Evolutionary conservation across 64 coral and sea anemone genomes (phyloP).

Genomic region (Acropora tenuis): DNA sequence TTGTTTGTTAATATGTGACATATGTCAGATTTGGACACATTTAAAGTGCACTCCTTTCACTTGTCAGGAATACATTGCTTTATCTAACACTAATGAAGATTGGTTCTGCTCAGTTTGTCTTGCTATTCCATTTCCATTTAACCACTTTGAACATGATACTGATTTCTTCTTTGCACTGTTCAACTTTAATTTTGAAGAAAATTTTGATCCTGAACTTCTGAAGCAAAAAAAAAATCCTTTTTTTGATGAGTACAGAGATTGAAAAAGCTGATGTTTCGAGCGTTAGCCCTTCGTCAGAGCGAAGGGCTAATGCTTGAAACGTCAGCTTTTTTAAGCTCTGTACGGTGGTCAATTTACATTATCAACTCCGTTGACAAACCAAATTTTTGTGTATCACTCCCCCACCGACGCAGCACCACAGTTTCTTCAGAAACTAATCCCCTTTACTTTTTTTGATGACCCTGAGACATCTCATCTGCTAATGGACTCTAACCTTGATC

Average conservation of each 20-base stretch:
- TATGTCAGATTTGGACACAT: background rate
- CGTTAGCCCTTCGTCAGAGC: too few species aligned
- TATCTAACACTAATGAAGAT: conserved; percentile 6
- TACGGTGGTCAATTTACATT: too few species aligned
- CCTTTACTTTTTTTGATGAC: conserved; percentile 55
- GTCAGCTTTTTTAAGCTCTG: too few species aligned
- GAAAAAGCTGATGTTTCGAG: too few species aligned
- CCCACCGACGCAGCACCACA: too few species aligned
- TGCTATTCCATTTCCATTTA: conserved; percentile 41
- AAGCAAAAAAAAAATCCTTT: conserved; percentile 61
- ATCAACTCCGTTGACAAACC: too few species aligned
- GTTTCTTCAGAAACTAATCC: too few species aligned
- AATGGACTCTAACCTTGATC: conserved; percentile 53
- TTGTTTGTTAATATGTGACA: background rate
- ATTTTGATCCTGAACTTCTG: conserved; percentile 46
- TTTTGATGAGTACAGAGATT: conserved; percentile 29
- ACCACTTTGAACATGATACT: conserved; percentile 36
- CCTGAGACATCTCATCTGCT: conserved; percentile 50
- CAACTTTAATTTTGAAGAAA: conserved; percentile 20
- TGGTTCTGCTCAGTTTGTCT: conserved; percentile 54
- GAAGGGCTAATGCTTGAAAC: too few species aligned
- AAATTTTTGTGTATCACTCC: too few species aligned
- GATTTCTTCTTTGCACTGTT: conserved; percentile 55
- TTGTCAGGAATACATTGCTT: background rate
- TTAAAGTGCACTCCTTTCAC: conserved; percentile 21